These are phyloP conservation scores for Petrolisthes cinctipes DNA, from an alignment of 2,888 invertebrate species.

Conservation along the genomic window DNA sequence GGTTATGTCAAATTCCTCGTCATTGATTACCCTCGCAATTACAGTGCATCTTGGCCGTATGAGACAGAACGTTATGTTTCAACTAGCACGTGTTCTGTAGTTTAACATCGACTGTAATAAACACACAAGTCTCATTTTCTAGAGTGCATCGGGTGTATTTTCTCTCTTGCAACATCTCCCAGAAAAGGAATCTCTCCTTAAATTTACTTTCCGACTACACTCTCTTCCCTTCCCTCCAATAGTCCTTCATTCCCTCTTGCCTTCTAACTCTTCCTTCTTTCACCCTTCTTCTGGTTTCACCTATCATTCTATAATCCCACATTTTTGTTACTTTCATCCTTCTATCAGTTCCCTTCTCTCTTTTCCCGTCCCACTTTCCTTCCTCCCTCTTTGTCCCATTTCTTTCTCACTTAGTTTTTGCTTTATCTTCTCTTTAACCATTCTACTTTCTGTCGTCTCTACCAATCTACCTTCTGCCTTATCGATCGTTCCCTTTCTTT, in stretches of 20 bases:
- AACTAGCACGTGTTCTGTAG: too few relatives aligned
- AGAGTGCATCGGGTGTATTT: too few relatives aligned
- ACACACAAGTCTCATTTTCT: too few relatives aligned
- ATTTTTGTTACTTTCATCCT: neutral
- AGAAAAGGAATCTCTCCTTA: too few relatives aligned
- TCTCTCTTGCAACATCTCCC: too few relatives aligned
- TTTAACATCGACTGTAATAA: too few relatives aligned
- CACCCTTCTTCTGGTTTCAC: neutral
- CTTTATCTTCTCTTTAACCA: neutral
- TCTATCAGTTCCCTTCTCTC: neutral
- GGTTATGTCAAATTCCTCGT: too few relatives aligned
- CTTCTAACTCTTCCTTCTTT: neutral
- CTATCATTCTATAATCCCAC: neutral
- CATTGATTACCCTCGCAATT: too few relatives aligned
- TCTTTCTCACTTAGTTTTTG: neutral
- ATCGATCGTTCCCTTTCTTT: neutral
- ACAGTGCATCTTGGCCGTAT: too few relatives aligned
- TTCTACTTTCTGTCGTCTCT: neutral
- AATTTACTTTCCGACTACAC: neutral
- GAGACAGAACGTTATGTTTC: too few relatives aligned
- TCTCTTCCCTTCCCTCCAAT: neutral
- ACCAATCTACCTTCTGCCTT: neutral
- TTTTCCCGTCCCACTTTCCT: neutral
- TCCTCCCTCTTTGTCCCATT: neutral
- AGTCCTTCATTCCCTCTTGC: neutral